Conservation (phyloP, 2,113 vertebrate species). For the Mesembrinibis cayennensis region DNA sequence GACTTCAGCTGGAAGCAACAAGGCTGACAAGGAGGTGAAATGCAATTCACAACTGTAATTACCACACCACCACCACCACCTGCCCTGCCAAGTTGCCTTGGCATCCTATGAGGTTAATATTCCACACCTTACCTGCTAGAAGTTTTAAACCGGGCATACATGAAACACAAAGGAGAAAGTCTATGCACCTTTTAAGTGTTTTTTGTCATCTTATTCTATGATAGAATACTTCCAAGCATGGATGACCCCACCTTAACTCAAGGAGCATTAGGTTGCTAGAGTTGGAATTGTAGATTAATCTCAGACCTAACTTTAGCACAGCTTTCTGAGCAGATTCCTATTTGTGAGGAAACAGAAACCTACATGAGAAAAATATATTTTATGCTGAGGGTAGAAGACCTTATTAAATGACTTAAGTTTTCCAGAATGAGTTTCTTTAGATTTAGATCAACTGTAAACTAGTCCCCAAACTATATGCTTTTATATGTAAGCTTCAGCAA, state of each 20-base stretch:
- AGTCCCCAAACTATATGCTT: not conserved
- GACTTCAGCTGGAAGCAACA: not conserved
- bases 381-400: not conserved
- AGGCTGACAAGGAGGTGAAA: not conserved
- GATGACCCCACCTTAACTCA: not conserved
- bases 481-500: not conserved
- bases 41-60: not conserved
- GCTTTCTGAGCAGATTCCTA: not conserved
- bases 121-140: not conserved
- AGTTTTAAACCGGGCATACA: not conserved
- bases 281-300: not conserved
- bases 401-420: not conserved
- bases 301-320: not conserved
- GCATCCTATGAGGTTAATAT: not conserved
- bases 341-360: not conserved
- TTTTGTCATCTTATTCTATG: not conserved
- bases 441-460: not conserved
- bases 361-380: not conserved
- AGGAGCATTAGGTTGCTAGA: not conserved
- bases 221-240: not conserved
- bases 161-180: not conserved
- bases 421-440: not conserved
- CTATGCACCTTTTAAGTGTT: not conserved
- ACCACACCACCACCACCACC: too few relatives aligned
- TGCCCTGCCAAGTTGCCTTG: not conserved